Conservation (phyloP, 2,888 invertebrate species). For the Arctia plantaginis region DNA sequence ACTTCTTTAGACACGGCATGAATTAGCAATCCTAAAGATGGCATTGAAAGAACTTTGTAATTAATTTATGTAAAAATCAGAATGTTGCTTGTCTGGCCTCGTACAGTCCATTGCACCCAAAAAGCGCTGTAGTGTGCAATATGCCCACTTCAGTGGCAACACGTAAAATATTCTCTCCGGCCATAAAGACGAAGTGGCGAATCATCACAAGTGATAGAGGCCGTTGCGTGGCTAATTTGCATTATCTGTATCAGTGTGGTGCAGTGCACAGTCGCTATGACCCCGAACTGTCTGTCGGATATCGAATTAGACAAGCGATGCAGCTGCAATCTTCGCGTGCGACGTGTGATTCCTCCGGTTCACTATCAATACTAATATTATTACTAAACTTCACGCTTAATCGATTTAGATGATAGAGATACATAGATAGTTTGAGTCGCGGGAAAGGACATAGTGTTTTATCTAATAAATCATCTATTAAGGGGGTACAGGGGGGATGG, state of each 20-base stretch:
- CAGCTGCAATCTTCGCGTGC: neutral
- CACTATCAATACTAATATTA: no score
- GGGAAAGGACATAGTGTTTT: no score
- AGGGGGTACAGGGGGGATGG: no score
- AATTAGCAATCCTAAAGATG: neutral
- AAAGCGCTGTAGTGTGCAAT: neutral
- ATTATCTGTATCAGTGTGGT: neutral
- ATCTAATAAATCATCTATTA: no score
- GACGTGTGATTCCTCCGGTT: neutral
- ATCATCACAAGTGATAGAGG: neutral
- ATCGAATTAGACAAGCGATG: neutral
- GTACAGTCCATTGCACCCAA: conserved; percentile 2
- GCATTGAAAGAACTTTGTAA: neutral
- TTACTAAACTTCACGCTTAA: no score
- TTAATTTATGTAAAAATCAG: neutral
- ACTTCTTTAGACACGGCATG: neutral
- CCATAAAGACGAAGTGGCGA: neutral
- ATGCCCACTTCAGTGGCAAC: neutral
- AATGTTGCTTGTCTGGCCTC: neutral
- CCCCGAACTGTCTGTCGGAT: conserved; percentile 9
- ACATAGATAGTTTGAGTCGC: no score
- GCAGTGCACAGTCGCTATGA: conserved; percentile 1
- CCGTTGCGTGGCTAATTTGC: conserved; percentile 11
- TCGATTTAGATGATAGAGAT: no score
- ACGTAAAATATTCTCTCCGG: neutral